Evolutionary conservation across 2,797 vertebrate species (phyloP), one percentile per base, ranked within the genome.

Genomic region (Xenentodon cancila): DNA sequence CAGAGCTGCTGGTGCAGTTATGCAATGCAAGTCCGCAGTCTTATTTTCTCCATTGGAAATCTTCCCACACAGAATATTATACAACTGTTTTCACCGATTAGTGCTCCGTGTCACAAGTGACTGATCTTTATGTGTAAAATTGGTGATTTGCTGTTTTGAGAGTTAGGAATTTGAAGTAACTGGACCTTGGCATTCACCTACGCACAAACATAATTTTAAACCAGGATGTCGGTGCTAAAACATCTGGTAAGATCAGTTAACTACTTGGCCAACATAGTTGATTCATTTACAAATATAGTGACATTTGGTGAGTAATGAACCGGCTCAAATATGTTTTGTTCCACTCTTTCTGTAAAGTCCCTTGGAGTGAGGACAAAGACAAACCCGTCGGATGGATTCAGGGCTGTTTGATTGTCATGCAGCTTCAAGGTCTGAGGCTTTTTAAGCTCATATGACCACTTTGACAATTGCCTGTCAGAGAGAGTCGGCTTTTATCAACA

Each of bases 371-470:
- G 64, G 65, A 81, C 65, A 59, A 65, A 82, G 58, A 82, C 4
- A 8, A 72, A 73, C 73, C 84, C 66, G 73, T 65, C 45, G n/a
- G 75, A 70, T 43, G 20, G 69, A 67, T 74, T 77, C 60, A 74
- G 74, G 81, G 76, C 79, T 56, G 77, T 85, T 82, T 79, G 67
- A 46, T 75, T 76, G 80, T 75, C 61, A 75, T 59, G 6, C 32
- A 3, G 25, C 61, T 50, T 60, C 30, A 80, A 84, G 83, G 81
- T 85, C 69, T 75, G 68, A 79, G 71, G 75, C 58, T 61, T 59
- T 66, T 69, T 78, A 85, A 86, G 81, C 79, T 73, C 59, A 34
- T 68, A 53, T 77, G 78, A 76, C 72, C 76, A 80, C 75, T 78
- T 65, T 72, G 65, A 73, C 81, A 86, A 84, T 82, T 82, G 16